Base-by-base conservation (phyloP, 2,113 vertebrate genomes). In the Octodon degus region DNA sequence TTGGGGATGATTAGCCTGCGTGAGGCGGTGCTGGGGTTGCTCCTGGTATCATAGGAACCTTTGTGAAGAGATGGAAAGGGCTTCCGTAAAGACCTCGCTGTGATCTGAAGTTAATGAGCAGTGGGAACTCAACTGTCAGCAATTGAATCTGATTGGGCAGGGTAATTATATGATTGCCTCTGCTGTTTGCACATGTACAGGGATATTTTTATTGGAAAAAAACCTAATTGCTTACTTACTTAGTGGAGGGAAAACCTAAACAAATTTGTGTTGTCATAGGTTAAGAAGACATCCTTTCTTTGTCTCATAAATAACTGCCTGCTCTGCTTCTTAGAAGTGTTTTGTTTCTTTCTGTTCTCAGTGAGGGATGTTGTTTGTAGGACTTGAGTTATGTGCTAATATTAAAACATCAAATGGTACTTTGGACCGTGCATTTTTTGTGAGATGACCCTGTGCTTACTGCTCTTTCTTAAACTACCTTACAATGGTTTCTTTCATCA, bases 161-260 rank as follows among this genome's bases (percentile, higher is more conserved):
- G 98, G 98, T 98, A 99, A 98, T 99, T 99, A 99, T 98, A 98
- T 98, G 98, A 99, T 99, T 99, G 99, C 98, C 98, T 98, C 98
- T 98, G 98, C 98, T 98, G 98, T 98, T 98, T 99, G 99, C 99
- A 98, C 98, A 98, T 98, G 97, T 96, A 98, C 96, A 97, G 98
- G 98, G 98, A 98, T 99, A 98, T 99, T 99, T 99, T 99, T 99
- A 99, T 98, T 98, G 97, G 98, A 97, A 98, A 98, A 98, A 98
- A 96, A 77, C 32, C 98, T 99, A 99, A 99, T 99, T 99, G 98
- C 98, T 98, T 98, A 98, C 98, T 99, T 99, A 99, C 98, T 98
- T 98, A 98, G 98, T 98, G 98, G 97, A 98, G 97, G 97, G 97
- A 98, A 98, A 98, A 98, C 97, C n/a, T 97, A 98, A 98, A 98